Evolutionary conservation across 1,140 invertebrate species (phyloP), one percentile per base, ranked within the genome.

Genomic region (Bradysia coprophila): DNA sequence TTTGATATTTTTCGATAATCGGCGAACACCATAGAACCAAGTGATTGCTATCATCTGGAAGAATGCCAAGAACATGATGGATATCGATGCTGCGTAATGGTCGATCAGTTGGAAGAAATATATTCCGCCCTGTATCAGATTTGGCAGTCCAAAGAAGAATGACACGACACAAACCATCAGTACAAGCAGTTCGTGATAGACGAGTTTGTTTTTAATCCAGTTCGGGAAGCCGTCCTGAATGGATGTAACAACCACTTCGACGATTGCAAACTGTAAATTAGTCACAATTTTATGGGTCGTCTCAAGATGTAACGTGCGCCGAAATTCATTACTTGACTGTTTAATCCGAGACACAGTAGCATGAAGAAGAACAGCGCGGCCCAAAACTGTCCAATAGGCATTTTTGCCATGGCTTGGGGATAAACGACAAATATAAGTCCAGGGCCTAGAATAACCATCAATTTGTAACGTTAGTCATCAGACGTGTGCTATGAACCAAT

Each of bases 41-140:
- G 83, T 76, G 28, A 93, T 77, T 3, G 80, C 87, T 21, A 91
- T 79, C 13, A 89, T 75, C 71, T 94, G 88, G 57, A 92, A 89
- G 56, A 93, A 88, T 24, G 87, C 87, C 28, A 93, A 66, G 50
- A 89, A 88, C 71, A 91, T 90, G 28, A 92, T 80, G 8, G 85
- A 88, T 45, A 91, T 75, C 1, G 85, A 88, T 15, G 88, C 86
- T 5, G 87, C 80, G 58, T 91, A 94, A 58, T 89, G 87, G 56
- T 94, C 89, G 54, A 93, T 81, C 23, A 93, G 61, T 71, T 90
- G 84, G 59, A 94, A 93, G 52, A 86, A 84, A 52, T 87, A 93
- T 49, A 92, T 90, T 46, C 89, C 90, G 47, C 87, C 88, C 62
- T 85, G 74, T 46, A 85, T 79, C 31, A 91, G 74, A 63, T 88